Evolutionary conservation across 1,140 invertebrate genomes (phyloP), one percentile per base, ranked within the genome.

Genomic region (Drosophila paulistorum): DNA sequence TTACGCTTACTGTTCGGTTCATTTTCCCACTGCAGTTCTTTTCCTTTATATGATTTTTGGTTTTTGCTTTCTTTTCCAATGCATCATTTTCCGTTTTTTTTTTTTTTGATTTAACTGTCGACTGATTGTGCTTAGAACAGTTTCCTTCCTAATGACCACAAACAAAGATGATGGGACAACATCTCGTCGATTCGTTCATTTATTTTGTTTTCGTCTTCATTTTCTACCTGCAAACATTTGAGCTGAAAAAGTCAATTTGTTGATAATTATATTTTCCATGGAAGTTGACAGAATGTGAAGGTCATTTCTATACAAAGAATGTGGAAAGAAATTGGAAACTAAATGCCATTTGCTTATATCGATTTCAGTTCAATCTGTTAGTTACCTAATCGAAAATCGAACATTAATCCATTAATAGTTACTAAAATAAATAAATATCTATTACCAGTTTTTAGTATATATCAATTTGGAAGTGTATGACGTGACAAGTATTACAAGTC

Each of bases 181-280:
- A 45, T 7, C n/a, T 45, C n/a, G 42, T 45, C 41, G 6, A 14
- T 14, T n/a, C n/a, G 7, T 45, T 45, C 7, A 45, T 14, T 45
- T 7, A 3, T 14, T 26, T 26, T 26, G 23, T 26, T 4, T 26
- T 26, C 23, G 23, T 14, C 17, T 45, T 45, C n/a, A 45, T 45
- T 14, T 45, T 45, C 42, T 45, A 45, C 42, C 42, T 45, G 41
- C n/a, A 14, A 14, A 17, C 13, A 7, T n/a, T 14, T 7, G 30
- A 30, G 42, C n/a, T 45, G n/a, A 30, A 45, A 45, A 45, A 45
- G 42, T 45, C 42, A 45, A 45, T 45, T 45, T 45, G 42, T 45
- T 7, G 9, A 37, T 37, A 37, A 37, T 37, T 1, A 9, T 11
- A 37, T 37, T 14, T 45, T 45, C 42, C 14, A 14, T 45, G 6